A percentile compares a stretch with the other conserved stretches of the same genome.
Evolutionary conservation across 2,113 vertebrate species (phyloP).

Genomic region (Dromaius novaehollandiae): DNA sequence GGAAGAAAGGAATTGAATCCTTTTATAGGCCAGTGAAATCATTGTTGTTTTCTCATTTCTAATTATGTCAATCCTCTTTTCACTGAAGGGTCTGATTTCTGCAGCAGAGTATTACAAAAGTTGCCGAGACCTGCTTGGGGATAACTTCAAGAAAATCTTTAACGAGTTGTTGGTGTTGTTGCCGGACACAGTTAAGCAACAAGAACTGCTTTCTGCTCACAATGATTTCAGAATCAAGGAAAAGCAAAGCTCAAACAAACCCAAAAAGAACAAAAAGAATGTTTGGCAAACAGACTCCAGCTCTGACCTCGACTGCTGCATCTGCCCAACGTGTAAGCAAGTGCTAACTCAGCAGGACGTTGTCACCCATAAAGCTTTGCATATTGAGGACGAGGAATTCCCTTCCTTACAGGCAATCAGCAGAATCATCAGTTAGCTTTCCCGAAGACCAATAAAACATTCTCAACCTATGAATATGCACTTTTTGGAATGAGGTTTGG

Average conservation of each 20-base stretch:
- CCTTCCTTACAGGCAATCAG: slow-evolving; percentile 94
- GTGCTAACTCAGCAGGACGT: slow-evolving; percentile 90
- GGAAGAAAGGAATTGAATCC: background rate
- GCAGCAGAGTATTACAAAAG: slow-evolving; percentile 90
- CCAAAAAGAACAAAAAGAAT: slow-evolving; percentile 88
- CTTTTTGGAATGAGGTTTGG: slow-evolving; percentile 35
- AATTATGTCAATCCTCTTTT: background rate
- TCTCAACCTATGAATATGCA: background rate
- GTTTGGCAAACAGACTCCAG: slow-evolving; percentile 82
- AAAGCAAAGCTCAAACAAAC: slow-evolving; percentile 75
- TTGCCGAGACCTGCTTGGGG: slow-evolving; percentile 87
- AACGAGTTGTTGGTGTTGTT: slow-evolving; percentile 92
- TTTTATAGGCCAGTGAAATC: background rate
- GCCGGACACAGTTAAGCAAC: slow-evolving; percentile 92
- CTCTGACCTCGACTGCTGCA: slow-evolving; percentile 86
- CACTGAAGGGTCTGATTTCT: slow-evolving; percentile 86
- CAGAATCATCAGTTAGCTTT: slow-evolving; percentile 91
- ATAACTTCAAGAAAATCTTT: slow-evolving; percentile 91
- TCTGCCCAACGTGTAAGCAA: slow-evolving; percentile 93
- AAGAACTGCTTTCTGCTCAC: slow-evolving; percentile 93
- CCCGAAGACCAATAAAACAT: background rate
- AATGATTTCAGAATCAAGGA: slow-evolving; percentile 81
- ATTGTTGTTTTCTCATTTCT: background rate
- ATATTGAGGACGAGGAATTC: slow-evolving; percentile 89
- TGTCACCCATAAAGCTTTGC: slow-evolving; percentile 88